A percentile compares a stretch with the other conserved stretches of the same genome.
Conservation (phyloP, 2,113 vertebrate species). For the Haplochromis vanheusdeni region DNA sequence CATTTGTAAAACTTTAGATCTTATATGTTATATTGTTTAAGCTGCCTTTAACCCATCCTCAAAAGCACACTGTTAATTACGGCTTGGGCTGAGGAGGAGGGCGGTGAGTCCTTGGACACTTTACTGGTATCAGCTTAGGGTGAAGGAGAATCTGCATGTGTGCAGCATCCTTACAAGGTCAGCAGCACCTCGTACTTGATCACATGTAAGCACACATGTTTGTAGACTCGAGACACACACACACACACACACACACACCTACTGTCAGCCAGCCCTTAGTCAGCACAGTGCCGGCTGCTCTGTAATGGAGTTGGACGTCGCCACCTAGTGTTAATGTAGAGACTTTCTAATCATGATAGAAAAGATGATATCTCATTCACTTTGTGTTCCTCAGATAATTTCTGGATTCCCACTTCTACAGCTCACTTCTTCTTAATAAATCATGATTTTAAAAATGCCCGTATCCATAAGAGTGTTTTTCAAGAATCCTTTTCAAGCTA, state of each 20-base stretch:
- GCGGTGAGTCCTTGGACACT: background rate
- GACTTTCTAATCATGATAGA: background rate
- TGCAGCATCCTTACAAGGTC: conserved; percentile 57
- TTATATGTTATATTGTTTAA: background rate
- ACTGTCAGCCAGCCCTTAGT: conserved; percentile 51
- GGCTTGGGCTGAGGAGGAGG: background rate
- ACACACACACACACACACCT: background rate
- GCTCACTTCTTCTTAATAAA: background rate
- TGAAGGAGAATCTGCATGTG: conserved; percentile 15
- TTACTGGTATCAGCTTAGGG: background rate
- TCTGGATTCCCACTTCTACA: background rate
- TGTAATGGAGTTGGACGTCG: conserved; percentile 27
- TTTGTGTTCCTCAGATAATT: background rate
- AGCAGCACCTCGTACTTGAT: conserved; percentile 14
- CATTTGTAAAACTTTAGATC: background rate
- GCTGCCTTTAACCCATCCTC: background rate
- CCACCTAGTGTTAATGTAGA: conserved; percentile 51
- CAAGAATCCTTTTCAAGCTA: background rate
- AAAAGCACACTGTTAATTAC: background rate
- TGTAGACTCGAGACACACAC: conserved; percentile 1
- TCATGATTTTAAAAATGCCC: background rate
- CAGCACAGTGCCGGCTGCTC: conserved; percentile 35
- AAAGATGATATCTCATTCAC: conserved; percentile 2
- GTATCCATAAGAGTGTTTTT: background rate
- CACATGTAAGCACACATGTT: conserved; percentile 54